Evolutionary conservation across 2,888 invertebrate species (phyloP).

Genomic region (Atrina japonica): DNA sequence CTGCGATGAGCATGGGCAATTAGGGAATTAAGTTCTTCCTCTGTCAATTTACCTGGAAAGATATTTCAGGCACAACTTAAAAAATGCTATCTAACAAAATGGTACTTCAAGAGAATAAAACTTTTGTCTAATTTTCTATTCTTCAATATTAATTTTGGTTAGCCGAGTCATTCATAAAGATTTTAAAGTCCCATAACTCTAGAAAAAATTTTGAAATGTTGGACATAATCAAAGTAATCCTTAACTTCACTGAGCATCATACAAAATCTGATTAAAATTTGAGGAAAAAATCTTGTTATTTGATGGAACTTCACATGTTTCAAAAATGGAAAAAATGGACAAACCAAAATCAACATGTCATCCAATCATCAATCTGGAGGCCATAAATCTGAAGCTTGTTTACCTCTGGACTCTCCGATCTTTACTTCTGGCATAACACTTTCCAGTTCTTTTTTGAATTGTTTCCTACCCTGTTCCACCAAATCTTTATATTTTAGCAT

Average conservation of each 20-base stretch:
- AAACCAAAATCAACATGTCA: too few relatives aligned
- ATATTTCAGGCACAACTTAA: neutral
- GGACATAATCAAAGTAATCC: too few relatives aligned
- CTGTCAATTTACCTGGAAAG: slow-evolving; percentile 81
- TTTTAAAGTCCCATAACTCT: too few relatives aligned
- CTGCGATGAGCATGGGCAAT: slow-evolving; percentile 90
- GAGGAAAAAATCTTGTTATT: too few relatives aligned
- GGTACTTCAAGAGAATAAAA: neutral
- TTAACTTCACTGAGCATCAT: too few relatives aligned
- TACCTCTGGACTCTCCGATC: slow-evolving; percentile 81
- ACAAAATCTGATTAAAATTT: too few relatives aligned
- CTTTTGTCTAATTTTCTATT: neutral
- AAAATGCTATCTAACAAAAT: neutral
- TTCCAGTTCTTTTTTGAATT: slow-evolving; percentile 82
- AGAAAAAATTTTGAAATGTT: too few relatives aligned
- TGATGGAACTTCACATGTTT: too few relatives aligned
- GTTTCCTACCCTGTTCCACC: slow-evolving; percentile 83
- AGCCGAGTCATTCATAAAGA: neutral
- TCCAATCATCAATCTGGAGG: too few relatives aligned
- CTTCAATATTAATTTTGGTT: neutral
- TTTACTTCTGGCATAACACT: slow-evolving; percentile 88
- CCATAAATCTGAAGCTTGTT: neutral
- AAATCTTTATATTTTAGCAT: slow-evolving; percentile 92
- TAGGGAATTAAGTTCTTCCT: slow-evolving; percentile 88
- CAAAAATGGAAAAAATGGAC: too few relatives aligned